These are phyloP conservation scores for Tiphia femorata DNA, from an alignment of 2,888 invertebrate species.

Conservation along the genomic window DNA sequence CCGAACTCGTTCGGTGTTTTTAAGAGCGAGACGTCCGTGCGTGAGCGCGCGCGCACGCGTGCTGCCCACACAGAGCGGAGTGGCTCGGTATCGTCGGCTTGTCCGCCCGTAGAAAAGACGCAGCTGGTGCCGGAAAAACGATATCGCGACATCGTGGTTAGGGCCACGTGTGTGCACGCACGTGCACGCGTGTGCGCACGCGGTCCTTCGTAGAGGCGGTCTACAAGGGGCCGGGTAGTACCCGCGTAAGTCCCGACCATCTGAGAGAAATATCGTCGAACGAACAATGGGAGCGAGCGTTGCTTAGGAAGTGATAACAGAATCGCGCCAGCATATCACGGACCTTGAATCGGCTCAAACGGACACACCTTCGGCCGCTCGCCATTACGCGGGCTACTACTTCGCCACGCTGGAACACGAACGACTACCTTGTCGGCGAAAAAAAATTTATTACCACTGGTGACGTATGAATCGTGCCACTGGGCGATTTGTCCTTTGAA, in stretches of 20 bases:
- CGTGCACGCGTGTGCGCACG: neutral
- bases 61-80: too few relatives aligned
- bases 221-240: too few relatives aligned
- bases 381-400: constrained; percentile 41
- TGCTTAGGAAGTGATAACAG: constrained; percentile 47
- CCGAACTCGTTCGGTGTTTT: too few relatives aligned
- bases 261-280: constrained; percentile 39
- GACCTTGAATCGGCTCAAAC: constrained; percentile 43
- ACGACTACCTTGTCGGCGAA: constrained; percentile 21
- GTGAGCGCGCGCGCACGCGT: too few relatives aligned
- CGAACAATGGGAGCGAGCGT: constrained; percentile 42
- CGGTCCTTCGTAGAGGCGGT: constrained; percentile 16
- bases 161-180: neutral
- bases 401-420: constrained; percentile 27
- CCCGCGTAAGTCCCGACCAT: too few relatives aligned
- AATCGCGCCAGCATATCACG: constrained; percentile 46
- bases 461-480: too few relatives aligned
- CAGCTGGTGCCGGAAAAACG: constrained; percentile 42
- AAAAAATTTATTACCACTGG: constrained; percentile 19
- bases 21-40: too few relatives aligned
- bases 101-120: constrained; percentile 19
- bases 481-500: too few relatives aligned
- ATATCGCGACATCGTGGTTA: constrained; percentile 22
- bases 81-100: too few relatives aligned
- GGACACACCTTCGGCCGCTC: constrained; percentile 43